phyloP scores from a whole-genome alignment of 2,888 invertebrate genomes.

The Candidula unifasciata region DNA sequence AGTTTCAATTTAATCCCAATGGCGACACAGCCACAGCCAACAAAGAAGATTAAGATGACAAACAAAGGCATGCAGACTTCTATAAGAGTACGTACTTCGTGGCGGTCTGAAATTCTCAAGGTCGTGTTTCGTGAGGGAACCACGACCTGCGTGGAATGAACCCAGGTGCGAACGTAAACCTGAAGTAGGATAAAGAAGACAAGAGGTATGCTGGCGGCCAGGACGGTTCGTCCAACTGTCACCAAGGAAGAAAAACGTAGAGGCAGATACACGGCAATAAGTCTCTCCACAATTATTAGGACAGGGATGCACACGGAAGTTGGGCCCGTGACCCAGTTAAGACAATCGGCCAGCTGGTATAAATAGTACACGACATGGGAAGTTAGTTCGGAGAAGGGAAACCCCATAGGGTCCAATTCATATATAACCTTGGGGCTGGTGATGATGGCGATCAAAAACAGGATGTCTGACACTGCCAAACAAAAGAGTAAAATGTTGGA shows the following conservation, averaged over 20 bases:
- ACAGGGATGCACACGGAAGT: slow-evolving; percentile 15
- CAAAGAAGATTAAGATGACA: not conserved
- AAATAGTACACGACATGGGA: slow-evolving; percentile 16
- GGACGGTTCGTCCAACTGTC: slow-evolving; percentile 20
- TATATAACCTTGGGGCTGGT: slow-evolving; percentile 17
- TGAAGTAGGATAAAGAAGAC: not conserved
- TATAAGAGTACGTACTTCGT: not conserved
- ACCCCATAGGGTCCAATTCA: slow-evolving; percentile 11
- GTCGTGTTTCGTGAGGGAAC: not conserved
- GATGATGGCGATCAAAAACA: slow-evolving; percentile 33
- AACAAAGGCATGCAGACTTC: slow-evolving; percentile 5
- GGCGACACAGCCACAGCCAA: slow-evolving; percentile 20
- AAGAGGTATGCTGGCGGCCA: not conserved
- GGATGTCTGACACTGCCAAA: slow-evolving; percentile 33
- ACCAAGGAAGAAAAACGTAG: slow-evolving; percentile 27
- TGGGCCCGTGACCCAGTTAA: slow-evolving; percentile 23
- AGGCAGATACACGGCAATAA: slow-evolving; percentile 42
- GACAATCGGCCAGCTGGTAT: slow-evolving; percentile 29
- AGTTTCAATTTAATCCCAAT: slow-evolving; percentile 35
- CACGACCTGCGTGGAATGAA: slow-evolving; percentile 14
- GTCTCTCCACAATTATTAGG: slow-evolving; percentile 28
- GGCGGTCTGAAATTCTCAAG: slow-evolving; percentile 12
- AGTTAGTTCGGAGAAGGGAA: slow-evolving; percentile 10
- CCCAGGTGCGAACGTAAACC: slow-evolving; percentile 34
- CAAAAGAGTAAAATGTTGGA: slow-evolving; percentile 36